Conservation (phyloP, 2,888 invertebrate genomes). For the Lapara coniferarum region DNA sequence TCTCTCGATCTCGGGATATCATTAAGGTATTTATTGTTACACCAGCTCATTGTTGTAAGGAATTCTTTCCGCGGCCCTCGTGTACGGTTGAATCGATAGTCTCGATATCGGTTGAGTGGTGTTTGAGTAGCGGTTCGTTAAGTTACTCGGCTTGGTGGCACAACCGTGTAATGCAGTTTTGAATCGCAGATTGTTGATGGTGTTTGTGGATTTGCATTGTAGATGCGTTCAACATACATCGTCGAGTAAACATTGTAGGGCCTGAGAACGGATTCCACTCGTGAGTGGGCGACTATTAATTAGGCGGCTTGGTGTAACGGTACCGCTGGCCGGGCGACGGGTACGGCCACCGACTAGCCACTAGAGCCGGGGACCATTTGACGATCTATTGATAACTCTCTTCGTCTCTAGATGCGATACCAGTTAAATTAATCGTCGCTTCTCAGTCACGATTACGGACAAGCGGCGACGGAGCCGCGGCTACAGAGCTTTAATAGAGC, state of each 20-base stretch:
- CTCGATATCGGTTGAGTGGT: constrained; percentile 60
- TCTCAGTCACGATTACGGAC: neutral
- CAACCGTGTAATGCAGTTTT: constrained; percentile 59
- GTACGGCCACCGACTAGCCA: constrained; percentile 28
- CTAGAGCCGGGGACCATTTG: constrained; percentile 54
- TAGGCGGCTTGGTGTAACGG: constrained; percentile 67
- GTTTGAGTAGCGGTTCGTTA: constrained; percentile 35
- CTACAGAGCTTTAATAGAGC: neutral
- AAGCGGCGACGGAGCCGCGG: neutral
- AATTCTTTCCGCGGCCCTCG: constrained; percentile 77
- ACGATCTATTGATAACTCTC: constrained; percentile 72
- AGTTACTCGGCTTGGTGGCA: constrained; percentile 42
- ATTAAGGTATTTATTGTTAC: constrained; percentile 84
- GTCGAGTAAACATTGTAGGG: constrained; percentile 57
- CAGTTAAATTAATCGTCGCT: constrained; percentile 56
- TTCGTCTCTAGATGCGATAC: constrained; percentile 59
- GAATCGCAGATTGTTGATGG: constrained; percentile 67
- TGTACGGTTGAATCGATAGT: constrained; percentile 79
- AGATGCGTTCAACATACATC: constrained; percentile 69
- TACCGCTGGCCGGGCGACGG: constrained; percentile 44
- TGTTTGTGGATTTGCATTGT: constrained; percentile 77
- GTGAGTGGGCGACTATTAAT: constrained; percentile 78
- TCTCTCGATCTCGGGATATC: constrained; percentile 80
- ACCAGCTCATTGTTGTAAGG: constrained; percentile 82
- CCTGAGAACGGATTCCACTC: constrained; percentile 63